These are phyloP conservation scores for Pammene aurita DNA, from an alignment of 2,888 invertebrate genomes.

Conservation along the genomic window DNA sequence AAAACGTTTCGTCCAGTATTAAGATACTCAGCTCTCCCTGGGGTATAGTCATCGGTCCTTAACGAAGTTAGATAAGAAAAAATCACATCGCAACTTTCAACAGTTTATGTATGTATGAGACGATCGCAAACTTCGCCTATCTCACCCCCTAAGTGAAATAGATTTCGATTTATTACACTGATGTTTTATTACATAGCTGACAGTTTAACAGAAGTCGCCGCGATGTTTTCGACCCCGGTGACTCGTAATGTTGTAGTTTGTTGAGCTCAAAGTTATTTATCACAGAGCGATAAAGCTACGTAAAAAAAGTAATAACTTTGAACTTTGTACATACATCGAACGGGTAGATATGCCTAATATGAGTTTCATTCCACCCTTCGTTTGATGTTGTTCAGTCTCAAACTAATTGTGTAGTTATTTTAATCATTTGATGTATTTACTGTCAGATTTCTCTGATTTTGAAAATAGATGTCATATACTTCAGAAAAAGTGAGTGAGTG, in stretches of 20 bases:
- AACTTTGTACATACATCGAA: neutral
- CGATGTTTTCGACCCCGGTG: conserved; percentile 6
- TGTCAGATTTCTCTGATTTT: too few species aligned
- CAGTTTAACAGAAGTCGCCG: conserved; percentile 18
- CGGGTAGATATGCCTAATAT: too few species aligned
- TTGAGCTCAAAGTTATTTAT: conserved; percentile 3
- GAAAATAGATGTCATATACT: too few species aligned
- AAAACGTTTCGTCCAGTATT: conserved; percentile 12
- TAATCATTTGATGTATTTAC: too few species aligned
- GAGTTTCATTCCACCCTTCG: neutral
- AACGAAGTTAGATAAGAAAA: conserved; percentile 62
- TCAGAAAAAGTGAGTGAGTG: too few species aligned
- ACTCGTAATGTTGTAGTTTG: conserved; percentile 6
- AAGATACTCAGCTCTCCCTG: conserved; percentile 42
- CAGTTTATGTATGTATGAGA: conserved; percentile 35
- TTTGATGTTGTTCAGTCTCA: neutral
- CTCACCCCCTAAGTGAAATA: conserved; percentile 31
- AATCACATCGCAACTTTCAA: conserved; percentile 59
- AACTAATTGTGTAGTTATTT: too few species aligned
- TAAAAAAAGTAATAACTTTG: neutral
- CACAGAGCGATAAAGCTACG: neutral
- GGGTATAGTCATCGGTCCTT: conserved; percentile 51
- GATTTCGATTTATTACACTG: conserved; percentile 37
- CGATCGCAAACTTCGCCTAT: conserved; percentile 43
- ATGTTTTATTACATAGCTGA: conserved; percentile 35